Conservation (phyloP, 2,888 invertebrate species). For the Mantis religiosa region DNA sequence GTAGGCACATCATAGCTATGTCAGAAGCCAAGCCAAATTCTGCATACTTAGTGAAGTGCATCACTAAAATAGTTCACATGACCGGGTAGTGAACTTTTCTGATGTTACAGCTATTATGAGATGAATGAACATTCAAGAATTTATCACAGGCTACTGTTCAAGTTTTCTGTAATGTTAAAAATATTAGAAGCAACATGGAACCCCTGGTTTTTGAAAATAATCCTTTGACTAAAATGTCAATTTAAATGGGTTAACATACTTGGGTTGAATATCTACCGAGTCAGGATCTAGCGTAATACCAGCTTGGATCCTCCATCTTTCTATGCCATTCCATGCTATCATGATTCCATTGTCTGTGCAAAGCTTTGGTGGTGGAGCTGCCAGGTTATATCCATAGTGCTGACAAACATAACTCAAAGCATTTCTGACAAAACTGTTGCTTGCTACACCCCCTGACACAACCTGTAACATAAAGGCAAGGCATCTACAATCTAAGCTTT, state of each 20-base stretch:
- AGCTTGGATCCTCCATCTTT: conserved; percentile 57
- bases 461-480: conserved; percentile 53
- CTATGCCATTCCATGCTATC: conserved; percentile 98
- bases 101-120: too few relatives aligned
- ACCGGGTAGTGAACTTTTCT: too few relatives aligned
- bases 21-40: too few relatives aligned
- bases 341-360: conserved; percentile 98
- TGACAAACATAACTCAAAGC: conserved; percentile 65
- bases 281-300: conserved; percentile 55
- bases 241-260: conserved; percentile 37
- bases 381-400: conserved; percentile 59
- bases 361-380: conserved; percentile 74
- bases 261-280: conserved; percentile 55
- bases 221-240: background rate
- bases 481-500: too few relatives aligned
- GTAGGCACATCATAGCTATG: too few relatives aligned
- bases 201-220: background rate
- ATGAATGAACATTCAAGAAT: too few relatives aligned
- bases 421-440: conserved; percentile 75
- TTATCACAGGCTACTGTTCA: background rate
- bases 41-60: too few relatives aligned
- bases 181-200: background rate
- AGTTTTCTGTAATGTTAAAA: background rate
- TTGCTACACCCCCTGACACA: conserved; percentile 94
- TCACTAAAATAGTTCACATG: too few relatives aligned